These are phyloP conservation scores for Hyles vespertilio DNA, from an alignment of 1,140 invertebrate species.

Conservation along the genomic window DNA sequence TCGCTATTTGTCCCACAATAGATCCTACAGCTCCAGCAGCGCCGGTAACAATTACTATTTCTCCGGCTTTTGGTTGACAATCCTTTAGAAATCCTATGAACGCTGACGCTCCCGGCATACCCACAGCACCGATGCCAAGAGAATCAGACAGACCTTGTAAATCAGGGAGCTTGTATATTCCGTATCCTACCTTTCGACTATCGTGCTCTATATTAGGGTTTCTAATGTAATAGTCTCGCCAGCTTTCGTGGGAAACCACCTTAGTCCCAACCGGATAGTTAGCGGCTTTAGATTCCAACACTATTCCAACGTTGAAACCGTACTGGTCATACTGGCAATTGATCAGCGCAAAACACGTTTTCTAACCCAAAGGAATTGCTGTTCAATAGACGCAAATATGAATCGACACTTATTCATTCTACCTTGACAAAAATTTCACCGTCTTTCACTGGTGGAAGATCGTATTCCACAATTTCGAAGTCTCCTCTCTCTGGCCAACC, in stretches of 20 bases:
- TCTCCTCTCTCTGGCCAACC: slow-evolving; percentile 45
- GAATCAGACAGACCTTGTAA: slow-evolving; percentile 32
- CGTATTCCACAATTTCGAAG: slow-evolving; percentile 45
- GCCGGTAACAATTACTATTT: slow-evolving; percentile 79
- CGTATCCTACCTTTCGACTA: neutral
- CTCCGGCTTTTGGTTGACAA: slow-evolving; percentile 79
- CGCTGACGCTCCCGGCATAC: slow-evolving; percentile 75
- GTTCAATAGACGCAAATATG: slow-evolving; percentile 26
- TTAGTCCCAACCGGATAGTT: slow-evolving; percentile 74
- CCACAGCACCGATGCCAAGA: slow-evolving; percentile 30
- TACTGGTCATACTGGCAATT: slow-evolving; percentile 40
- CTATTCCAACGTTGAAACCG: slow-evolving; percentile 48
- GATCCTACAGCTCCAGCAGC: slow-evolving; percentile 82
- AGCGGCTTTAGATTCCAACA: slow-evolving; percentile 28
- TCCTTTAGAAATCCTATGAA: slow-evolving; percentile 83
- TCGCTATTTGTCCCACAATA: slow-evolving; percentile 84
- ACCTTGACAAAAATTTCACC: slow-evolving; percentile 59
- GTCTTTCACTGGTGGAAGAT: slow-evolving; percentile 35
- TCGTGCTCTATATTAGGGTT: slow-evolving; percentile 18
- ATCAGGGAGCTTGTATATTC: slow-evolving; percentile 29
- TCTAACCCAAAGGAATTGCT: neutral
- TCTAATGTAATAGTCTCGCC: slow-evolving; percentile 70
- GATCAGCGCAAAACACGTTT: too few species aligned
- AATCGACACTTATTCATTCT: slow-evolving; percentile 65
- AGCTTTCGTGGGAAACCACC: slow-evolving; percentile 75